These are phyloP conservation scores for Corythaixoides concolor DNA, from an alignment of 2,113 vertebrate genomes.

Conservation along the genomic window DNA sequence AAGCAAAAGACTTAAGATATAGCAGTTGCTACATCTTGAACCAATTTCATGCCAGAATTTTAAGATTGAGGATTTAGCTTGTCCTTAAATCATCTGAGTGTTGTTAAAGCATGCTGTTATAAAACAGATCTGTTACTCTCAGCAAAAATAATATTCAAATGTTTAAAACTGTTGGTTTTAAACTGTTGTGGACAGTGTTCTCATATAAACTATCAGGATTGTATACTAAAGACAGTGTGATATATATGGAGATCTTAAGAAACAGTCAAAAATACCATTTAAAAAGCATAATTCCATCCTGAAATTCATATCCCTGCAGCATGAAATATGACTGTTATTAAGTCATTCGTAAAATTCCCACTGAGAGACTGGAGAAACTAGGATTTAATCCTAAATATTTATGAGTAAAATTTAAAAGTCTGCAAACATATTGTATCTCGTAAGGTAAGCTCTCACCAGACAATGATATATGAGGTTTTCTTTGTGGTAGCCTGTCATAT, in stretches of 20 bases:
- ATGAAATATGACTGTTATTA: neutral
- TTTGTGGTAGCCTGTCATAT: neutral
- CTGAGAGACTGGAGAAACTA: neutral
- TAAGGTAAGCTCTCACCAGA: neutral
- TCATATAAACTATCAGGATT: neutral
- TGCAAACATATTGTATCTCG: neutral
- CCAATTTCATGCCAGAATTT: neutral
- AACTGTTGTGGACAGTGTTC: neutral
- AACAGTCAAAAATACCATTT: neutral
- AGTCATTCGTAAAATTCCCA: neutral
- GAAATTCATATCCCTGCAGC: neutral
- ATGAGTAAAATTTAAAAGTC: neutral
- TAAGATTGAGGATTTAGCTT: neutral
- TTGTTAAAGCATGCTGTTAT: neutral
- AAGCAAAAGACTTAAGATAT: slow-evolving; percentile 1
- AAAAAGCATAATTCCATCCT: neutral
- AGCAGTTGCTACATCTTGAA: slow-evolving; percentile 21
- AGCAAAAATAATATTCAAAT: neutral
- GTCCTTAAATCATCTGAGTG: neutral
- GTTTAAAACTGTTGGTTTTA: neutral
- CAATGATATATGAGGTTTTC: neutral
- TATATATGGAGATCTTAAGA: neutral
- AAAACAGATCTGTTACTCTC: neutral
- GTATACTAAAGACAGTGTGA: neutral
- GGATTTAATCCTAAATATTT: neutral